phyloP scores from a whole-genome alignment of 2,888 invertebrate species.

The Aphidius colemani region DNA sequence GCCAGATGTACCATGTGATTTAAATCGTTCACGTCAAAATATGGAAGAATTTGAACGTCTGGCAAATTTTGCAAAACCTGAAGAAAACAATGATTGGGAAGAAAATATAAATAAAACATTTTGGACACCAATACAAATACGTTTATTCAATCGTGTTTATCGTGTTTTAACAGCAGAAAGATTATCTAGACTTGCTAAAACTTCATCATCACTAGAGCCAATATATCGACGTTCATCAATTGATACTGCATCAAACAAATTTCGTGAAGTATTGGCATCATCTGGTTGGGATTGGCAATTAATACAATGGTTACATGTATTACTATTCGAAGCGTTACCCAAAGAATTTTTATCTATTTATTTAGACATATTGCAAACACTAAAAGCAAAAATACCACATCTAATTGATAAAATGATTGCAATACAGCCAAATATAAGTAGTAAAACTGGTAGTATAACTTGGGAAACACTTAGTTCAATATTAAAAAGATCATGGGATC shows the following conservation, averaged over 20 bases:
- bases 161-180: constrained; percentile 71
- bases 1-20: too few species aligned
- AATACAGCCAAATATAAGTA: constrained; percentile 59
- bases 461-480: constrained; percentile 71
- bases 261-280: constrained; percentile 71
- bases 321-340: constrained; percentile 72
- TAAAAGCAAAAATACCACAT: constrained; percentile 72
- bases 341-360: constrained; percentile 73
- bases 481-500: constrained; percentile 77
- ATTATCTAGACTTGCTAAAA: constrained; percentile 68
- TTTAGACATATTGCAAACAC: constrained; percentile 75
- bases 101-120: constrained; percentile 65
- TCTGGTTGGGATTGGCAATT: constrained; percentile 75
- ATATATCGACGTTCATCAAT: constrained; percentile 71
- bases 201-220: constrained; percentile 68
- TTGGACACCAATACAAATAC: constrained; percentile 71
- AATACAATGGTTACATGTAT: constrained; percentile 77
- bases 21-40: constrained; percentile 61
- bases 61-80: constrained; percentile 66
- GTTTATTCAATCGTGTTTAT: constrained; percentile 70
- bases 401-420: constrained; percentile 76
- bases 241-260: constrained; percentile 71
- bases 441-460: constrained; percentile 61
- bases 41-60: constrained; percentile 76
- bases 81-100: constrained; percentile 72